Evolutionary conservation across 2,797 vertebrate genomes (phyloP).

Genomic region (Danio albolineatus): DNA sequence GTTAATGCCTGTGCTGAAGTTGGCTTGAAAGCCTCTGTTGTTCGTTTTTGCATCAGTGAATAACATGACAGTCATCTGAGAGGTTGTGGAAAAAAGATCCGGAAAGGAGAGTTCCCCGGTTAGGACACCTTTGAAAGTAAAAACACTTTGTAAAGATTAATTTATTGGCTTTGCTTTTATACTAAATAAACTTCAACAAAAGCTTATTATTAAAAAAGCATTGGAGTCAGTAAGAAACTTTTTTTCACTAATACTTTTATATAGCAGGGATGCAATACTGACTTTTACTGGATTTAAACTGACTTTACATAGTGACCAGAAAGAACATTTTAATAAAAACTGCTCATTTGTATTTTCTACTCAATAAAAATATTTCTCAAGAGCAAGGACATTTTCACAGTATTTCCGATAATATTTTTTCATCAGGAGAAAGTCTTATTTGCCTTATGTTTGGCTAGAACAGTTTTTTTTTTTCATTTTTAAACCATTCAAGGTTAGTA

Average conservation of each 20-base stretch:
- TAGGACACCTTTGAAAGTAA: conserved; percentile 68
- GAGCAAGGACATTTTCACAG: too few relatives aligned
- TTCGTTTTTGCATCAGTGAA: conserved; percentile 59
- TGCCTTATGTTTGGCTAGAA: too few relatives aligned
- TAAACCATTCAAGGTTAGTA: too few relatives aligned
- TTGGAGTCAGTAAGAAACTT: too few relatives aligned
- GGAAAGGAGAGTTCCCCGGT: conserved; percentile 70
- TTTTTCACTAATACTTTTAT: background rate
- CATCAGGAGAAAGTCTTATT: too few relatives aligned
- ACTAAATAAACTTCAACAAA: background rate
- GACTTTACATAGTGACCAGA: background rate
- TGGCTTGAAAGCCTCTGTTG: conserved; percentile 85
- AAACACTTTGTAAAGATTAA: too few relatives aligned
- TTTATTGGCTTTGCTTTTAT: too few relatives aligned
- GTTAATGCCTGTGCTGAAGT: conserved; percentile 86
- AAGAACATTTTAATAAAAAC: background rate
- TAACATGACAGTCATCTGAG: conserved; percentile 85
- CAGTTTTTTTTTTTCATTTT: too few relatives aligned
- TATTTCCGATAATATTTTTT: too few relatives aligned
- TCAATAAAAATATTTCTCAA: too few relatives aligned
- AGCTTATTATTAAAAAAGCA: background rate
- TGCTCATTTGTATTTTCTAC: background rate
- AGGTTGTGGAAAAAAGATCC: conserved; percentile 87
- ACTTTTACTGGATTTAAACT: too few relatives aligned
- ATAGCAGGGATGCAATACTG: background rate